Conservation (phyloP, 2,797 vertebrate genomes). For the Huso huso region DNA sequence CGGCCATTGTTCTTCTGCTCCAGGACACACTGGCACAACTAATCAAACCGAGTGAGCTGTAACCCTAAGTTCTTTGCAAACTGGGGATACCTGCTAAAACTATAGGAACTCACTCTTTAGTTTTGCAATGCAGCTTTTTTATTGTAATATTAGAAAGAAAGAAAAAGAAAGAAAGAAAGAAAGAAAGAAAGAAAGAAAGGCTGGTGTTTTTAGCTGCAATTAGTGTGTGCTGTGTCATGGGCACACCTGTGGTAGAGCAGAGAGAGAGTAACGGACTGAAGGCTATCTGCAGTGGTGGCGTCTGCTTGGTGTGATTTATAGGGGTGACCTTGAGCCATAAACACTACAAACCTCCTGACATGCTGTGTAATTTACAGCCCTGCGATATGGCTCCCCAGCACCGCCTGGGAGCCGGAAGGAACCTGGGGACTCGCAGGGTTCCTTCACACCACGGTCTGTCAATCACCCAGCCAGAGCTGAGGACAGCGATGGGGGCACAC, state of each 20-base stretch:
- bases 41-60: background rate
- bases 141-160: too few species aligned
- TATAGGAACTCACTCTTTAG: too few species aligned
- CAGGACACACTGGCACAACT: conserved; percentile 9
- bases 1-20: background rate
- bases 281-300: conserved; percentile 28
- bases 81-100: too few species aligned
- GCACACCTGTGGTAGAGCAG: conserved; percentile 22
- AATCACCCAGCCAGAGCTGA: conserved; percentile 8
- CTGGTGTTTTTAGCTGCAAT: conserved; percentile 4
- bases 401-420: conserved; percentile 12
- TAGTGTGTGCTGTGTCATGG: conserved; percentile 8
- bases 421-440: conserved; percentile 9
- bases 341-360: conserved; percentile 62
- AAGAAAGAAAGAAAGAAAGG: background rate
- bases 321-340: conserved; percentile 74
- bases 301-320: conserved; percentile 58
- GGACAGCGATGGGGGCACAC: background rate
- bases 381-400: conserved; percentile 13
- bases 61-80: too few species aligned
- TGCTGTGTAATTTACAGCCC: conserved; percentile 64
- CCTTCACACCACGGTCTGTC: conserved; percentile 7
- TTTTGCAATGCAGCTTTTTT: too few species aligned
- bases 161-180: background rate
- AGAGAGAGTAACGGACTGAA: conserved; percentile 34